Base-by-base conservation (phyloP, 1,140 invertebrate genomes). In the Drosophila bocqueti region DNA sequence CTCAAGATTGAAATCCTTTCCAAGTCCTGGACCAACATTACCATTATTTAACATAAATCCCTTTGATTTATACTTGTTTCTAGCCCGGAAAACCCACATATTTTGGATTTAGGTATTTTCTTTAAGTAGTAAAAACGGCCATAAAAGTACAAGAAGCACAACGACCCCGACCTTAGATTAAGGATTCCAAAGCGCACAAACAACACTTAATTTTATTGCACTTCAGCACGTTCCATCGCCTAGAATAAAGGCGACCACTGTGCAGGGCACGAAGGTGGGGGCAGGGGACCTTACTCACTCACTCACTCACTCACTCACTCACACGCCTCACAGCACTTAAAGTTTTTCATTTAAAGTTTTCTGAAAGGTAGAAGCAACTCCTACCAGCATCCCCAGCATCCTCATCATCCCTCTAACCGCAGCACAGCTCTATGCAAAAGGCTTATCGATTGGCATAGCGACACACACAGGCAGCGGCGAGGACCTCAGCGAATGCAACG, bases 261-360 rank as follows among this genome's bases (percentile, higher is more conserved):
- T 71, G 67, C 69, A 73, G 52, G 31, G 16, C 15, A 11, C 5
- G 18, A 5, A 4, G 13, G 16, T n/a, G 36, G 21, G 31, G 10
- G 40, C 9, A 38, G 29, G 16, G 34, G 24, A 38, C 46, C 47
- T 46, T 24, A 26, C 47, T n/a, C 47, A 15, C 24, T 18, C 49
- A 15, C 24, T 18, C 49, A 34, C 50, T 43, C 47, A 26, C 49
- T n/a, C 49, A 15, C 24, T 38, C 36, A 55, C 52, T 38, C 50
- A 71, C 66, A 80, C 76, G 78, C 64, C 77, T 63, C 52, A 61
- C 31, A 67, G 84, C 84, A 89, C 78, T 84, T 89, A 90, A 89
- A 89, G 81, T 89, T 89, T 89, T 89, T 84, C 85, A 89, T 89
- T 89, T 89, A 89, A 89, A 89, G 85, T 89, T 89, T 79, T 76